Evolutionary conservation across 2,888 invertebrate genomes (phyloP).

Genomic region (Margaritifera margaritifera): DNA sequence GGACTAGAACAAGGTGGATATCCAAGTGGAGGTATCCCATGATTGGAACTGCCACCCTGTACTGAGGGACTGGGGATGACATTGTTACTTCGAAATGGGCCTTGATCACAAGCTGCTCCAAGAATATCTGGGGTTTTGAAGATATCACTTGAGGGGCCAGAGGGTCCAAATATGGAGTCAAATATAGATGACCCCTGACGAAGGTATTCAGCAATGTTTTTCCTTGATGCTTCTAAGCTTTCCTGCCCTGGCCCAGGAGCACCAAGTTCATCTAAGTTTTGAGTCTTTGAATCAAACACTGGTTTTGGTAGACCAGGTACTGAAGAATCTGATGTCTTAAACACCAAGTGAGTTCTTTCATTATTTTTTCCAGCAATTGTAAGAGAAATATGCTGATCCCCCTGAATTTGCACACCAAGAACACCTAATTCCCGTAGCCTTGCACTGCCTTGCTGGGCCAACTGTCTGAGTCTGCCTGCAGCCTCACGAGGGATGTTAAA

Average conservation of each 20-base stretch:
- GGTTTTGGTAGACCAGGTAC: conserved; percentile 42
- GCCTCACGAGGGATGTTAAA: conserved; percentile 97
- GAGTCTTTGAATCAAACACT: conserved; percentile 49
- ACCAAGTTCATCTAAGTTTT: conserved; percentile 30
- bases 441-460: conserved; percentile 92
- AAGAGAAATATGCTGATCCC: conserved; percentile 78
- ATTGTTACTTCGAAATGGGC: conserved; percentile 2
- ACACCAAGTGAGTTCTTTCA: conserved; percentile 80
- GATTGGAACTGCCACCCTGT: no score
- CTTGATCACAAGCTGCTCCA: conserved; percentile 84
- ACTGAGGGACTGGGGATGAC: conserved; percentile 10
- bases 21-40: conserved; percentile 25
- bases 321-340: conserved; percentile 54
- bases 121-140: conserved; percentile 83
- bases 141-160: conserved; percentile 10
- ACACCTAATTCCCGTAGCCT: conserved; percentile 90
- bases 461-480: conserved; percentile 89
- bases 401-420: conserved; percentile 91
- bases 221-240: conserved; percentile 68
- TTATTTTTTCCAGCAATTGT: conserved; percentile 80
- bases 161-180: conserved; percentile 50
- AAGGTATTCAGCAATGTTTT: conserved; percentile 71
- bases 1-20: conserved; percentile 42
- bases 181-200: conserved; percentile 61
- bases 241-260: conserved; percentile 62